These are phyloP conservation scores for Alosa sapidissima DNA, from an alignment of 2,797 vertebrate genomes.

Conservation along the genomic window DNA sequence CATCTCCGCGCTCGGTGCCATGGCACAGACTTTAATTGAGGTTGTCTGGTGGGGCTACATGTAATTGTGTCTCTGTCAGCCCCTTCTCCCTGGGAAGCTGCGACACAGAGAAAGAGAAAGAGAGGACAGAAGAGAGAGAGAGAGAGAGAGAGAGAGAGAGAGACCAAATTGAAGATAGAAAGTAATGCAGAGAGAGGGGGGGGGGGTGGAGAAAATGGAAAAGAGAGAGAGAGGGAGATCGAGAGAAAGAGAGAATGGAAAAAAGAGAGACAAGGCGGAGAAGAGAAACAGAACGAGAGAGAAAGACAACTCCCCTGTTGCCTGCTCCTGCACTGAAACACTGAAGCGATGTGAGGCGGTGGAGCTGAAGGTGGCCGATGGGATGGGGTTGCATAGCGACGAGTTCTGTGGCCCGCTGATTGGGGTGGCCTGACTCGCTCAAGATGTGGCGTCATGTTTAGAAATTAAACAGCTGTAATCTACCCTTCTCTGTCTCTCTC, in stretches of 20 bases:
- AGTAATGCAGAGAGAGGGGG: not conserved
- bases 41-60: conserved; percentile 32
- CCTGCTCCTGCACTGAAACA: not conserved
- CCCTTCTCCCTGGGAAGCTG: conserved; percentile 23
- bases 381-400: not conserved
- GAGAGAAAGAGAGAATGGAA: not conserved
- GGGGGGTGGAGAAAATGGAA: not conserved
- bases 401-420: not conserved
- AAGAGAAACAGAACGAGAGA: not conserved
- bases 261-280: not conserved
- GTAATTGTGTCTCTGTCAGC: conserved; percentile 37
- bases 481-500: not conserved
- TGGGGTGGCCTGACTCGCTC: not conserved
- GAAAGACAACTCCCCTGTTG: not conserved
- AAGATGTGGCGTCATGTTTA: not conserved
- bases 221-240: not conserved
- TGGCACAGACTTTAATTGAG: conserved; percentile 35
- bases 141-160: not conserved
- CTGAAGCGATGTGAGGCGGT: not conserved
- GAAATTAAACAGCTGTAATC: not conserved
- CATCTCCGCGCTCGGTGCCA: conserved; percentile 6
- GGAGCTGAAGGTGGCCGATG: not conserved
- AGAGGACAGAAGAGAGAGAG: not conserved
- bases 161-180: not conserved
- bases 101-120: not conserved